Evolutionary conservation across 2,888 invertebrate species (phyloP), one percentile per base, ranked within the genome.

Genomic region (Chorisops tibialis): DNA sequence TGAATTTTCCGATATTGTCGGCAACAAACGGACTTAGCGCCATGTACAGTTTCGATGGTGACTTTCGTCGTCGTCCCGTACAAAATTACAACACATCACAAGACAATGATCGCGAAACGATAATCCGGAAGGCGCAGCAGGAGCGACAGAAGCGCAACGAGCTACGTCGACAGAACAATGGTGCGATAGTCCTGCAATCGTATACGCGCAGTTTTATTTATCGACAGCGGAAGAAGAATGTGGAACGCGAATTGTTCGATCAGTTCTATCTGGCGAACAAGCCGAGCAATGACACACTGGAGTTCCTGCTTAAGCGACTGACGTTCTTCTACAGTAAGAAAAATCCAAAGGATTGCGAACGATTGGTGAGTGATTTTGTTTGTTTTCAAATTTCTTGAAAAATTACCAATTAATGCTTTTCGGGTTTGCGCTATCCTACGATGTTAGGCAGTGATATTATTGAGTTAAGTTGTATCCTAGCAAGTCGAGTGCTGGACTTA

Each of bases 141-240:
- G 94, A 95, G 79, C 84, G 96, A 66, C 84, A 87, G 67, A 93
- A 93, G 79, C 82, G 96, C 75, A 93, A 95, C 81, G 92, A 92
- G 72, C 82, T 87, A 67, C 83, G 93, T 64, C 82, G 84, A 70
- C 86, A 87, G 70, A 81, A 87, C 35, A 85, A 86, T 69, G 90
- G 92, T 72, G 86, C 92, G 12, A 82, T 91, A 67, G 85, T 88
- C 71, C 86, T 96, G 63, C 95, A 96, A 77, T 89, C 92, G 1
- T 86, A 84, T 75, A 85, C 87, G 6, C 81, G 93, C 63, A 89
- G 92, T 68, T 92, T 87, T 70, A 79, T 91, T 21, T 81, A 82
- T 38, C 81, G 92, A 24, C 86, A 87, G 73, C 81, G 82, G 41
- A 81, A 84, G 65, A 89, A 88, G 75, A 81, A 84, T 58, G 74